Evolutionary conservation across 1,140 invertebrate species (phyloP).

Genomic region (Leptonema lineaticorne): DNA sequence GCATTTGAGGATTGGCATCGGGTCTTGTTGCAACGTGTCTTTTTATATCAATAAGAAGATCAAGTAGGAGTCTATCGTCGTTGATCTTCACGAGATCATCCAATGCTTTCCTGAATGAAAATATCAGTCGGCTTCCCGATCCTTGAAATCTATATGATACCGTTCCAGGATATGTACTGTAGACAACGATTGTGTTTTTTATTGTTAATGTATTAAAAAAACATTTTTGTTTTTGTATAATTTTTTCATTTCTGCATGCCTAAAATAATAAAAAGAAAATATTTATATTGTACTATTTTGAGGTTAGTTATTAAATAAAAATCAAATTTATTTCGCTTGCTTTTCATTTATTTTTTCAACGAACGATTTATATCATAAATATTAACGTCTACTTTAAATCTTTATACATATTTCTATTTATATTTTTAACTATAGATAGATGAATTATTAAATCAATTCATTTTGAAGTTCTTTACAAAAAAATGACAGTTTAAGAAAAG

Average conservation of each 20-base stretch:
- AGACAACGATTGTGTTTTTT: background rate
- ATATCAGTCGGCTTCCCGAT: background rate
- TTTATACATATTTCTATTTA: too few relatives aligned
- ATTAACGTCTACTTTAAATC: too few relatives aligned
- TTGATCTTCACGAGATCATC: background rate
- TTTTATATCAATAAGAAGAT: background rate
- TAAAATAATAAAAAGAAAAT: too few relatives aligned
- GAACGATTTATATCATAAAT: background rate
- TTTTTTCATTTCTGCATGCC: too few relatives aligned
- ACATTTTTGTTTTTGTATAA: background rate
- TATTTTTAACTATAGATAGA: too few relatives aligned
- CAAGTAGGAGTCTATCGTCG: background rate
- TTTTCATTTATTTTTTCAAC: background rate
- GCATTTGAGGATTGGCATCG: background rate
- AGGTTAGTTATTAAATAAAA: too few relatives aligned
- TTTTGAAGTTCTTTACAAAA: too few relatives aligned
- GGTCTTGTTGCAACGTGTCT: background rate
- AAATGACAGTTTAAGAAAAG: too few relatives aligned
- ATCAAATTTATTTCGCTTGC: too few relatives aligned
- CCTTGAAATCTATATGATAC: background rate
- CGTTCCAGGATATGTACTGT: background rate
- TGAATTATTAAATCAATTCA: too few relatives aligned
- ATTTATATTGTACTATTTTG: too few relatives aligned
- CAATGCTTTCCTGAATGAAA: background rate
- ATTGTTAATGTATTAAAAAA: background rate